Percentiles rank a stretch among this genome's conserved stretches.
Conservation (phyloP, 2,113 vertebrate genomes). For the Scopus umbretta region DNA sequence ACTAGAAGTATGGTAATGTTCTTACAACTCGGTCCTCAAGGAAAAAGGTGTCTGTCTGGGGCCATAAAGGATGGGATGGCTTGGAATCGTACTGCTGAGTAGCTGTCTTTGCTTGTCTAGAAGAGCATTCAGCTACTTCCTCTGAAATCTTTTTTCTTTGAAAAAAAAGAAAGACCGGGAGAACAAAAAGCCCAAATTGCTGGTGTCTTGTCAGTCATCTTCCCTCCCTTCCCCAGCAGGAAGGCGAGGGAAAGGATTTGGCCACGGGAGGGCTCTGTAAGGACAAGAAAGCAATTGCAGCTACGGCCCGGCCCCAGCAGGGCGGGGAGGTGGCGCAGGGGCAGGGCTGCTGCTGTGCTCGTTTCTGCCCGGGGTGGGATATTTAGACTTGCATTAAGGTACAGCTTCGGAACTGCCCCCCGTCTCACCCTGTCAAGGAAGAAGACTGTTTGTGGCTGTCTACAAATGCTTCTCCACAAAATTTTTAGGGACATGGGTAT, state of each 20-base stretch:
- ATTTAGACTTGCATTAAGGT: too few species aligned
- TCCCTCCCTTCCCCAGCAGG: background rate
- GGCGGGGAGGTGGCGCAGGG: background rate
- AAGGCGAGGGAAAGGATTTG: background rate
- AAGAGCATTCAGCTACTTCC: background rate
- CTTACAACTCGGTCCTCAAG: background rate
- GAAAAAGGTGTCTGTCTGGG: background rate
- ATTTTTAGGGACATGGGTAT: background rate
- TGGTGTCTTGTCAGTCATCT: too few species aligned
- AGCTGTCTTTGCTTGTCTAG: background rate
- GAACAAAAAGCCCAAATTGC: background rate
- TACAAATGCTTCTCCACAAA: background rate
- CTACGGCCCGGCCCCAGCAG: background rate
- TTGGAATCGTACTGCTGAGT: background rate
- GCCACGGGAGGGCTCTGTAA: constrained; percentile 18
- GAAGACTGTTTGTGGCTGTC: background rate
- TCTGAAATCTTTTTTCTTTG: background rate
- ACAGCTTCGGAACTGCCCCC: fast-evolving
- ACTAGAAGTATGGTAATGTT: background rate
- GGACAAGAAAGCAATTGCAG: background rate
- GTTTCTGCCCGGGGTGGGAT: background rate
- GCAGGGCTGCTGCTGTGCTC: background rate
- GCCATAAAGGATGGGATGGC: background rate
- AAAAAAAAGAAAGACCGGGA: too few species aligned
- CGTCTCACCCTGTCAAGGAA: background rate